Percentiles rank a stretch among this genome's conserved stretches.
These are phyloP conservation scores for Phasianus colchicus DNA, from an alignment of 2,113 vertebrate genomes.

Conservation along the genomic window DNA sequence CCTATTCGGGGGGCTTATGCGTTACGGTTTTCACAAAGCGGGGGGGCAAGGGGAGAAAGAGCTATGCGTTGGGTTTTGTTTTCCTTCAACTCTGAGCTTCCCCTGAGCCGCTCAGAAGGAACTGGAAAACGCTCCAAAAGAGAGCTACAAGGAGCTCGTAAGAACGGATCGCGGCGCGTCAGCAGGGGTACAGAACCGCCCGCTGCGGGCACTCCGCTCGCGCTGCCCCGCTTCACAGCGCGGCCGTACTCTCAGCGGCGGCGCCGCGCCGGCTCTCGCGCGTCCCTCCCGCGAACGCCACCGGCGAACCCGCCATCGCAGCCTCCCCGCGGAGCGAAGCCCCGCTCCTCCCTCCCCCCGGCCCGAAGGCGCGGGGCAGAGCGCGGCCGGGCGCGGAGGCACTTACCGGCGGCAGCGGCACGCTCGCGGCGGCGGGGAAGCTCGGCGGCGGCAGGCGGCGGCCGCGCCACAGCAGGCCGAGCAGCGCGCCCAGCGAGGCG, in stretches of 20 bases:
- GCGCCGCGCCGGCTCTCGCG: neutral
- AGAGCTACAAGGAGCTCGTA: neutral
- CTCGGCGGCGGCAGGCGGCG: slow-evolving; percentile 45
- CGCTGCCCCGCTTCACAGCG: neutral
- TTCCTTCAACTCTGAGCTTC: neutral
- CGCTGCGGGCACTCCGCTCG: neutral
- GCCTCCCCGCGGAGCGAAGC: too few species aligned
- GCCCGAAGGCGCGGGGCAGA: neutral
- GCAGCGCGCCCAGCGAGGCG: slow-evolving; percentile 61
- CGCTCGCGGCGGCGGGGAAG: slow-evolving; percentile 46
- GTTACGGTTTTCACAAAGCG: neutral
- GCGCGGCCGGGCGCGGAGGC: neutral
- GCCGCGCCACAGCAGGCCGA: slow-evolving; percentile 45
- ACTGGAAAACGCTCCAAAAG: neutral
- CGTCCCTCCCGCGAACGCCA: neutral
- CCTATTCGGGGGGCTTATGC: neutral
- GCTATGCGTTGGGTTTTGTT: neutral
- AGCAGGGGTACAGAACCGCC: neutral
- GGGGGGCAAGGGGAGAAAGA: accelerated
- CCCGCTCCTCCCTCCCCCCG: too few species aligned
- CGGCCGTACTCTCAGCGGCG: neutral
- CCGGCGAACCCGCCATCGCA: neutral
- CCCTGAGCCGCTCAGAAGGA: neutral
- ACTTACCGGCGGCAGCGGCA: slow-evolving; percentile 20
- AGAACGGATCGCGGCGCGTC: neutral